These are phyloP conservation scores for Spodoptera littoralis DNA, from an alignment of 2,888 invertebrate genomes.

Conservation along the genomic window DNA sequence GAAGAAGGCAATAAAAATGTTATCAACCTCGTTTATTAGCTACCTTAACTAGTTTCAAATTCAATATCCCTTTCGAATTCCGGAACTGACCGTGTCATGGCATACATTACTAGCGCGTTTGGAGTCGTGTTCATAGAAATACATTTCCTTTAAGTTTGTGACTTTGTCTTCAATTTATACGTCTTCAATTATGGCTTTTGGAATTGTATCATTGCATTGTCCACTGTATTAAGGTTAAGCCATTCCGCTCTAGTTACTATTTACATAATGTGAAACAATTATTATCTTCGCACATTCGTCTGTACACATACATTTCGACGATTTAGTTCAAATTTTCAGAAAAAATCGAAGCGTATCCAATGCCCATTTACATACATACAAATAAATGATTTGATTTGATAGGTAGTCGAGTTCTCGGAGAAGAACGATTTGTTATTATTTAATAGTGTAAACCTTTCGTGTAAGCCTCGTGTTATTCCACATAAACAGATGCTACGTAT, in stretches of 20 bases:
- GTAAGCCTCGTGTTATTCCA: too few relatives aligned
- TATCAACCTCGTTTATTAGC: constrained; percentile 28
- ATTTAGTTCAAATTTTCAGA: not conserved
- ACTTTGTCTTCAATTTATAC: constrained; percentile 10
- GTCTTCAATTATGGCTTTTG: constrained; percentile 19
- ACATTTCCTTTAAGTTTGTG: constrained; percentile 14
- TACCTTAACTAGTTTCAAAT: constrained; percentile 40
- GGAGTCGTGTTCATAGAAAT: constrained; percentile 12
- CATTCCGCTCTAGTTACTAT: constrained; percentile 55
- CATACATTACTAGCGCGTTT: constrained; percentile 50
- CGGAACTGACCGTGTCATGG: constrained; percentile 41
- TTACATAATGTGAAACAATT: constrained; percentile 46
- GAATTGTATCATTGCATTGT: constrained; percentile 26
- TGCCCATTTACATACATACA: too few relatives aligned
- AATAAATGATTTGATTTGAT: too few relatives aligned
- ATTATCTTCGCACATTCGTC: constrained; percentile 4
- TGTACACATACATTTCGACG: not conserved
- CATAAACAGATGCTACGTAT: too few relatives aligned
- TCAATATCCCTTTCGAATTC: constrained; percentile 48
- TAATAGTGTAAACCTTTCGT: too few relatives aligned
- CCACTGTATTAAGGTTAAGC: constrained; percentile 36
- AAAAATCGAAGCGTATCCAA: too few relatives aligned
- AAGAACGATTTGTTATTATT: not conserved
- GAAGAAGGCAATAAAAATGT: constrained; percentile 25
- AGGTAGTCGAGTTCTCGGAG: too few relatives aligned